Evolutionary conservation across 2,888 invertebrate species (phyloP).

Genomic region (Nemotelus pantherinus): DNA sequence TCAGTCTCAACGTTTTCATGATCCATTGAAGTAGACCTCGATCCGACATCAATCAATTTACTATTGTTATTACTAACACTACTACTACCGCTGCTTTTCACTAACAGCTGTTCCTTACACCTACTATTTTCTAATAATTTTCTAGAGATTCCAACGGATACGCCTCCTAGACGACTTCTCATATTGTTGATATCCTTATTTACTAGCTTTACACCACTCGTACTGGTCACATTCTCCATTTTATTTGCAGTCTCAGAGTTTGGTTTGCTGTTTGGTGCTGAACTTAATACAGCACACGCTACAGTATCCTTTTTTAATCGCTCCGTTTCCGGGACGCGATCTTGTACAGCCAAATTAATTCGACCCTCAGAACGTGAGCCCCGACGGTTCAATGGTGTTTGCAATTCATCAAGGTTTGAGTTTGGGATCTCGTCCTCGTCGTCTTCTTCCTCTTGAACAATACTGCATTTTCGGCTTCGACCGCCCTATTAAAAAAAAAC

Average conservation of each 20-base stretch:
- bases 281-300: background rate
- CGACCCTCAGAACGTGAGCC: constrained; percentile 85
- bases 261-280: background rate
- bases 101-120: constrained; percentile 1
- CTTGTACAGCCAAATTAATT: constrained; percentile 75
- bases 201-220: constrained; percentile 51
- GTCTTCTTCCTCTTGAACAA: constrained; percentile 87
- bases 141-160: constrained; percentile 39
- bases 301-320: constrained; percentile 70
- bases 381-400: constrained; percentile 69
- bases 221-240: constrained; percentile 30
- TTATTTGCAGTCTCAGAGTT: constrained; percentile 26
- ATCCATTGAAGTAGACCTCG: constrained; percentile 50
- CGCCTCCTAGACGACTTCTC: constrained; percentile 50
- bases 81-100: background rate
- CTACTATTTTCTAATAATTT: constrained; percentile 34
- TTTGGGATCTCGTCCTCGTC: constrained; percentile 72
- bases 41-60: constrained; percentile 24
- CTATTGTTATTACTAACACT: background rate
- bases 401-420: constrained; percentile 69
- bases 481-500: constrained; percentile 60
- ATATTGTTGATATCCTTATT: constrained; percentile 50
- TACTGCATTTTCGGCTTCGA: constrained; percentile 87
- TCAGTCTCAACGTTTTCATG: constrained; percentile 20
- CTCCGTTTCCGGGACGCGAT: constrained; percentile 69